A percentile compares a stretch with the other conserved stretches of the same genome.
phyloP scores from a whole-genome alignment of 2,113 vertebrate species.

The Gulo gulo region DNA sequence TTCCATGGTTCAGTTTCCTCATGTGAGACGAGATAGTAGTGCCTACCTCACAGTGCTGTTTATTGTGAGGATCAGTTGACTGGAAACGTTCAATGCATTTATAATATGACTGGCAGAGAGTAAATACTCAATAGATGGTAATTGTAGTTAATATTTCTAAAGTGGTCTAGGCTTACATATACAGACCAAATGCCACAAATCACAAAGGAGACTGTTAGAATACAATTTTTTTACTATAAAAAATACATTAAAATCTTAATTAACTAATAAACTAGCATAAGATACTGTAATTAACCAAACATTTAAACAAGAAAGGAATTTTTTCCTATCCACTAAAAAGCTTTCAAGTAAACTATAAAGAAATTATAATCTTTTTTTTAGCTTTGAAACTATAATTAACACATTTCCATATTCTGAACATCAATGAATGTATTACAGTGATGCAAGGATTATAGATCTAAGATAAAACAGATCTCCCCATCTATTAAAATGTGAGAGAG shows the following conservation, averaged over 20 bases:
- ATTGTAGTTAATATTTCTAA: constrained; percentile 16
- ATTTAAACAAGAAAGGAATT: constrained; percentile 9
- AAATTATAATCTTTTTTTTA: not conserved
- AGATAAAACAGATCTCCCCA: not conserved
- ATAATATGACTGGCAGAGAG: not conserved
- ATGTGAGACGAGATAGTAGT: not conserved
- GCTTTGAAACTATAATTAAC: not conserved
- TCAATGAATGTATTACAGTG: not conserved
- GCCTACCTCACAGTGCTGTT: not conserved
- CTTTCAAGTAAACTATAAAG: constrained; percentile 41
- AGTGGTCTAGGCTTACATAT: not conserved
- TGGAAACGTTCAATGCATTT: not conserved
- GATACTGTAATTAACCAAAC: constrained; percentile 12
- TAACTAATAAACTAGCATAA: not conserved
- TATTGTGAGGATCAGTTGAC: not conserved
- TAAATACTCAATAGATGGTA: not conserved
- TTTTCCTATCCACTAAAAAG: not conserved
- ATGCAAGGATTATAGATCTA: not conserved
- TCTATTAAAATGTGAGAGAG: not conserved
- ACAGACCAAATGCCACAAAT: constrained; percentile 19
- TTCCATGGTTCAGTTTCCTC: constrained; percentile 3
- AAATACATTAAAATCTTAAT: constrained; percentile 28
- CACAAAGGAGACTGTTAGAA: not conserved
- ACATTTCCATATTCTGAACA: not conserved
- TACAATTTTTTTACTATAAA: not conserved